These are phyloP conservation scores for Plusia festucae DNA, from an alignment of 2,888 invertebrate species.

Conservation along the genomic window DNA sequence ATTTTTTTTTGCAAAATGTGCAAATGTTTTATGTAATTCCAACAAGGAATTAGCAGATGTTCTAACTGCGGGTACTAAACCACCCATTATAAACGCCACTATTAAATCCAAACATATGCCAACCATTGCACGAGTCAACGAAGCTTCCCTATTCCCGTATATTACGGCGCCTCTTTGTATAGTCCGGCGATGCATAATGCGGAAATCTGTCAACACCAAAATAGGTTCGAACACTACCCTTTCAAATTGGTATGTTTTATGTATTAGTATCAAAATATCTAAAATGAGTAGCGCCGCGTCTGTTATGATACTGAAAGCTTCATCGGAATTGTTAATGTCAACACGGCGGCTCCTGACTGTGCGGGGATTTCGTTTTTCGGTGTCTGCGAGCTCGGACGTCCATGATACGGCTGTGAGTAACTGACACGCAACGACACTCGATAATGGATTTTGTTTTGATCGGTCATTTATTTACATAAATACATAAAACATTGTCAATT, in stretches of 20 bases:
- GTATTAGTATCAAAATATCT: constrained; percentile 60
- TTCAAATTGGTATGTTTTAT: constrained; percentile 61
- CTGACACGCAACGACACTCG: constrained; percentile 59
- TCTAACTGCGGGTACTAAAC: constrained; percentile 36
- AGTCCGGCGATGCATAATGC: constrained; percentile 22
- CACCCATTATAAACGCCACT: constrained; percentile 7
- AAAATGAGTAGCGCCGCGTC: constrained; percentile 42
- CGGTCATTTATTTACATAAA: constrained; percentile 62
- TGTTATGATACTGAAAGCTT: constrained; percentile 46
- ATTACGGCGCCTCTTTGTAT: constrained; percentile 10
- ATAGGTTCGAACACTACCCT: constrained; percentile 38
- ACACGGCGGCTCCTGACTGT: constrained; percentile 66
- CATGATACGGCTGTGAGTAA: constrained; percentile 45
- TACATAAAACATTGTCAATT: constrained; percentile 58
- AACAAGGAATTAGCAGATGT: constrained; percentile 32
- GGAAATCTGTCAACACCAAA: constrained; percentile 28
- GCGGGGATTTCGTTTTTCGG: constrained; percentile 58
- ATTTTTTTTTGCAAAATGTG: background rate
- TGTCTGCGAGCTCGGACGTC: constrained; percentile 4
- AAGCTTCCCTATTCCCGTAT: constrained; percentile 8
- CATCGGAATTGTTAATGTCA: constrained; percentile 78
- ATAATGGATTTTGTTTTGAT: constrained; percentile 68
- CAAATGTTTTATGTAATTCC: background rate
- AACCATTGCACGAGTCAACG: background rate
- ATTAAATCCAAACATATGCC: constrained; percentile 11